Conservation (phyloP, 1,140 invertebrate genomes). For the Tribolium castaneum region DNA sequence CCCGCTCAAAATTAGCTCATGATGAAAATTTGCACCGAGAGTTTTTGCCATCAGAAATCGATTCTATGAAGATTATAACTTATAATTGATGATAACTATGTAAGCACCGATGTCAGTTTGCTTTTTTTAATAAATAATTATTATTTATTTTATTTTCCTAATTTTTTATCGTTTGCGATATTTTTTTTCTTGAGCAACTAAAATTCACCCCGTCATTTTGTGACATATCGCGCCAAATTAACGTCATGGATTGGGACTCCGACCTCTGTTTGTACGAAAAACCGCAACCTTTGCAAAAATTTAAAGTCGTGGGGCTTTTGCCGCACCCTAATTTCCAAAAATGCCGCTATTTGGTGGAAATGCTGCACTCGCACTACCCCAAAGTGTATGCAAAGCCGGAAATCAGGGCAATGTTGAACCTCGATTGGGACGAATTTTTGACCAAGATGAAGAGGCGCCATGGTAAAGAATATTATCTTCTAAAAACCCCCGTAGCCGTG, state of each 20-base stretch:
- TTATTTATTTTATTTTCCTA: too few relatives aligned
- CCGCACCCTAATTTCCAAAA: conserved; percentile 56
- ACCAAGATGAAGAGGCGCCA: conserved; percentile 47
- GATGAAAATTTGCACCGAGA: too few relatives aligned
- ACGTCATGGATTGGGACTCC: background rate
- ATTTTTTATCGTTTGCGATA: too few relatives aligned
- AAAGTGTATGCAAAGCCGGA: conserved; percentile 51
- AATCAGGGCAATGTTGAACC: conserved; percentile 57
- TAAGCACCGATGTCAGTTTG: too few relatives aligned
- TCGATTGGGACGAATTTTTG: conserved; percentile 58
- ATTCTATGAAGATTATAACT: too few relatives aligned
- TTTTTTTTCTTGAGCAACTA: too few relatives aligned
- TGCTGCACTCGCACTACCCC: conserved; percentile 52
- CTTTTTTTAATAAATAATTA: too few relatives aligned
- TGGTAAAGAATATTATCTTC: conserved; percentile 49
- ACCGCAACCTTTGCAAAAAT: conserved; percentile 39
- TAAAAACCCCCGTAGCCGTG: conserved; percentile 58
- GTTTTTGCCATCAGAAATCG: too few relatives aligned
- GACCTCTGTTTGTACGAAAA: background rate
- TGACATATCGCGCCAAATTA: background rate
- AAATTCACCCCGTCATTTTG: background rate
- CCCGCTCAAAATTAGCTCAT: background rate
- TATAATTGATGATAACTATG: too few relatives aligned
- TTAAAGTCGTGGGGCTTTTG: conserved; percentile 51
- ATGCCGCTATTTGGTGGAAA: conserved; percentile 49